Evolutionary conservation across 2,113 vertebrate species (phyloP), one percentile per base, ranked within the genome.

Genomic region (Prochilodus magdalenae): DNA sequence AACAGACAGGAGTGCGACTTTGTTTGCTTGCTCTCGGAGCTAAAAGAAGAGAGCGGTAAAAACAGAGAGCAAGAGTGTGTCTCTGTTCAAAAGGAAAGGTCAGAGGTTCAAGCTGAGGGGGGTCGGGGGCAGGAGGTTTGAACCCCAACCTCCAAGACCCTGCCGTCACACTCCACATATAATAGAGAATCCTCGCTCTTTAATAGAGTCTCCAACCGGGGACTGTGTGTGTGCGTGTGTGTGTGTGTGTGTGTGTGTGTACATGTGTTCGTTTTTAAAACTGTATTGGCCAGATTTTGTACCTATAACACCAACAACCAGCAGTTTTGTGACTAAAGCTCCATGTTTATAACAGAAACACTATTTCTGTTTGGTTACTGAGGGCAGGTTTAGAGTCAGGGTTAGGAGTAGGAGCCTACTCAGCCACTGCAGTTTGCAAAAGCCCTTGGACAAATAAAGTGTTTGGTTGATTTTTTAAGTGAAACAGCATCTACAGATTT

Each of bases 91-190:
- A 73, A 86, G 53, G 62, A 11, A 18, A 77, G 91, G 86, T 90
- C 78, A 90, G 73, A 88, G 92, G 86, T 92, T 89, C 90, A 26
- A n/a, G 24, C 71, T 18, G 44, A 30, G 87, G 90, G n/a, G 86
- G 88, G 53, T 60, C 86, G 88, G 80, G 76, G 73, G 78, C 83
- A 91, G 90, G 77, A 76, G 85, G 69, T 51, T 69, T 26, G 59
- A 75, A 33, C 47, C 29, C 69, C 63, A 75, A 53, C 63, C 67
- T 24, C 18, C 10, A n/a, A 40, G 60, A 66, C 49, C 26, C 53
- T 0, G 27, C 73, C 22, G 84, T 73, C 66, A 83, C 44, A 73
- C 77, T 70, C 65, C 7, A 57, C 24, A 13, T 40, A 51, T 77
- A 59, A 63, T 72, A 60, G 33, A 76, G 29, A 18, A 70, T n/a